These are phyloP conservation scores for Hemaris fuciformis DNA, from an alignment of 2,888 invertebrate genomes.

Conservation along the genomic window DNA sequence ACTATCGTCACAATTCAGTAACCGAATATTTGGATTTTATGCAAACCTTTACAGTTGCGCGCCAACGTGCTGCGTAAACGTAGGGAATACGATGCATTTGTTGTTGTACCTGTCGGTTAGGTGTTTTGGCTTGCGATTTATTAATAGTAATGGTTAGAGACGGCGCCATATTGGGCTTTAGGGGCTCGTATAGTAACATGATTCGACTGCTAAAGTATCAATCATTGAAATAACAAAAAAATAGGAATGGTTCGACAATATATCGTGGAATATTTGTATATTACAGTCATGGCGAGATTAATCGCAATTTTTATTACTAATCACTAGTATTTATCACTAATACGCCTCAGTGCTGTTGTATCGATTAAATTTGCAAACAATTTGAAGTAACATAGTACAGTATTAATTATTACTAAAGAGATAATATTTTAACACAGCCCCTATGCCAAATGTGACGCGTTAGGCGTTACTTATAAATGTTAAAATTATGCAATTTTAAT, in stretches of 20 bases:
- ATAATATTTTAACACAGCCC: neutral
- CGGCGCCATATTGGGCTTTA: neutral
- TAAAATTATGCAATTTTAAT: neutral
- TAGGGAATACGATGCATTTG: conserved; percentile 37
- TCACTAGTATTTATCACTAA: neutral
- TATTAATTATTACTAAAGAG: neutral
- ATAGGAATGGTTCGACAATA: too few species aligned
- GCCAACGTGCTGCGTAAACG: neutral
- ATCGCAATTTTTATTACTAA: too few species aligned
- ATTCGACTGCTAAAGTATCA: neutral
- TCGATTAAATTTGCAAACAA: neutral
- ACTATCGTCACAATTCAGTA: too few species aligned
- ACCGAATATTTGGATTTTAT: too few species aligned
- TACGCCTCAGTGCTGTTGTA: neutral
- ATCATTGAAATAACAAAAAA: neutral
- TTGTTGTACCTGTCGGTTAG: conserved; percentile 38
- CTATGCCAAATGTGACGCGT: neutral
- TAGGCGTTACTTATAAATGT: conserved; percentile 3
- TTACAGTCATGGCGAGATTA: too few species aligned
- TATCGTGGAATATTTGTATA: too few species aligned
- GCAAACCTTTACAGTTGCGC: neutral
- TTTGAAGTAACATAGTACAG: neutral
- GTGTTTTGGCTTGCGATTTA: conserved; percentile 24
- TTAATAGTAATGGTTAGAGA: conserved; percentile 11
- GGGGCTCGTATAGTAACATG: neutral